A percentile compares a stretch with the other conserved stretches of the same genome.
These are phyloP conservation scores for Mantis religiosa DNA, from an alignment of 2,888 invertebrate species.

Conservation along the genomic window DNA sequence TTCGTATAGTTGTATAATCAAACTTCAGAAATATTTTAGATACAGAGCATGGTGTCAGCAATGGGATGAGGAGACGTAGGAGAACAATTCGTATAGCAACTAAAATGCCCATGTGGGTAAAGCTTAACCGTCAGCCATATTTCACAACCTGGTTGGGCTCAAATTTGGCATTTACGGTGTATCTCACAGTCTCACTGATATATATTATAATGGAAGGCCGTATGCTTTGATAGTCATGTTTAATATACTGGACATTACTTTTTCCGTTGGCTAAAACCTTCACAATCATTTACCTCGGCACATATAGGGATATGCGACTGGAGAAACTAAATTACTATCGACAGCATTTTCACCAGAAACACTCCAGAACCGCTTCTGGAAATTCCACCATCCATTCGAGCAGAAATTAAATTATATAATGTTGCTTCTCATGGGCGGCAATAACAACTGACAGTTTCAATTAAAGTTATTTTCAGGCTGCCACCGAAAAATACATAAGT, in stretches of 20 bases:
- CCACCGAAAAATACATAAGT: background rate
- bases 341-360: background rate
- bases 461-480: background rate
- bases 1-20: too few species aligned
- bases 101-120: too few species aligned
- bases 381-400: background rate
- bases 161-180: too few species aligned
- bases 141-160: too few species aligned
- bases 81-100: too few species aligned
- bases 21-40: too few species aligned
- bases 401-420: background rate
- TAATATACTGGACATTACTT: background rate
- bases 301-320: background rate
- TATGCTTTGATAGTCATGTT: background rate
- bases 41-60: too few species aligned
- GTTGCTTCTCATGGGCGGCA: background rate
- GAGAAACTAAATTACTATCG: background rate
- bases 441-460: background rate
- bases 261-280: background rate
- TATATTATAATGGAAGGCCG: too few species aligned
- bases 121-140: too few species aligned
- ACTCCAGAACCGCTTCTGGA: background rate
- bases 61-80: too few species aligned
- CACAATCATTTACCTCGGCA: background rate
- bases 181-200: too few species aligned